Evolutionary conservation across 2,113 vertebrate genomes (phyloP).

Genomic region (Syngnathus typhle): DNA sequence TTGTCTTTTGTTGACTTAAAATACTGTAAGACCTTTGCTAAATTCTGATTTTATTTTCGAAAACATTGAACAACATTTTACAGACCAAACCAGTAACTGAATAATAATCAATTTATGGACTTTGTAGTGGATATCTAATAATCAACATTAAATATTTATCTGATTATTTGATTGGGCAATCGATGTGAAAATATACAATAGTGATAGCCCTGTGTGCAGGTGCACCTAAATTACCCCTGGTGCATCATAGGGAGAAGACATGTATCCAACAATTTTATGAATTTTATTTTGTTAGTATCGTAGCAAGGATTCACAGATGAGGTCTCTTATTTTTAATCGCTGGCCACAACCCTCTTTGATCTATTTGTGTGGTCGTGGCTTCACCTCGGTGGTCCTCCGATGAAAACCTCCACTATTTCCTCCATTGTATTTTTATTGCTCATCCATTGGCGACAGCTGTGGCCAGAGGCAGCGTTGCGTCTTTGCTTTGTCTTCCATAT

Average conservation of each 20-base stretch:
- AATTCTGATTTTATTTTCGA: too few relatives aligned
- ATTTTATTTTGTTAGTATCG: neutral
- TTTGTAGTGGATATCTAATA: too few relatives aligned
- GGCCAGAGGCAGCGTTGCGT: neutral
- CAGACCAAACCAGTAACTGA: too few relatives aligned
- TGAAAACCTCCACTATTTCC: conserved; percentile 20
- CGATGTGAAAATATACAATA: too few relatives aligned
- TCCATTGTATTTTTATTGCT: conserved; percentile 11
- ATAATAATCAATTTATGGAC: too few relatives aligned
- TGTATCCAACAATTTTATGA: neutral
- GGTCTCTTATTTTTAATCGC: conserved; percentile 26
- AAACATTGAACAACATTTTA: too few relatives aligned
- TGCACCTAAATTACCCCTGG: neutral
- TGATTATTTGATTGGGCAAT: too few relatives aligned
- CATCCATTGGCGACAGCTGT: conserved; percentile 17
- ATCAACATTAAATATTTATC: too few relatives aligned
- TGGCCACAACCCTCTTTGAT: conserved; percentile 35
- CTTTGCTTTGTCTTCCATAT: neutral
- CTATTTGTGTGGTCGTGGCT: conserved; percentile 59
- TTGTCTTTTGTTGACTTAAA: too few relatives aligned
- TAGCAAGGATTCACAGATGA: neutral
- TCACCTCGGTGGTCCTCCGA: conserved; percentile 42
- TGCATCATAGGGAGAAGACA: neutral
- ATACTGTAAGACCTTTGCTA: too few relatives aligned
- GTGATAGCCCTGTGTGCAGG: neutral